Percentiles rank a stretch among this genome's conserved stretches.
phyloP scores from a whole-genome alignment of 2,888 invertebrate species.

The Oxycera nigricornis region DNA sequence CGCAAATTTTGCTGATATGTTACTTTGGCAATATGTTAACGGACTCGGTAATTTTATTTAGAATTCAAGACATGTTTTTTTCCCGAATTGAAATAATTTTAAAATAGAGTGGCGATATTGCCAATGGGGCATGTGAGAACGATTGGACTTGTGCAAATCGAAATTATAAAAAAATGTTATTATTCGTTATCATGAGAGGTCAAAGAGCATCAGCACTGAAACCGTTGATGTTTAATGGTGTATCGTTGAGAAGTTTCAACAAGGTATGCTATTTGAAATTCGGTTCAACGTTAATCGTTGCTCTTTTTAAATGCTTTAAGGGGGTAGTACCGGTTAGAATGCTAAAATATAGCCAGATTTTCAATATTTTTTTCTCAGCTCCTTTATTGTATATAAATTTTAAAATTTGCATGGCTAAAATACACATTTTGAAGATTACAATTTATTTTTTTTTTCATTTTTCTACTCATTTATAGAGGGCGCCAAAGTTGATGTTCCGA shows the following conservation, averaged over 20 bases:
- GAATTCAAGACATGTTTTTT: no score
- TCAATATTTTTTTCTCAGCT: no score
- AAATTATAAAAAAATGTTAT: constrained; percentile 51
- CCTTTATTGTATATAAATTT: no score
- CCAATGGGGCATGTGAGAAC: constrained; percentile 54
- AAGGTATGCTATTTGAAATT: not conserved
- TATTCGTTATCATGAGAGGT: constrained; percentile 50
- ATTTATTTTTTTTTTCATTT: no score
- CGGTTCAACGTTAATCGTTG: not conserved
- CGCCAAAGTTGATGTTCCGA: no score
- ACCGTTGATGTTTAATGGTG: not conserved
- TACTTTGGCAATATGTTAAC: constrained; percentile 54
- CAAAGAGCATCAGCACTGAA: constrained; percentile 14
- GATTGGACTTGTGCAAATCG: constrained; percentile 52
- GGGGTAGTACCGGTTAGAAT: no score
- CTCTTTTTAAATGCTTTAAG: not conserved
- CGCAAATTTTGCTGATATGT: constrained; percentile 55
- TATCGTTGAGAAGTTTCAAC: constrained; percentile 23
- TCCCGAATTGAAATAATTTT: no score
- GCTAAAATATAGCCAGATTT: no score
- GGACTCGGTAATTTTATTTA: constrained; percentile 50
- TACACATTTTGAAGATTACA: no score
- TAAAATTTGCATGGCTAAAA: not conserved
- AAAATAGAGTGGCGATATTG: constrained; percentile 53
- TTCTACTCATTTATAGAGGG: no score